Evolutionary conservation across 2,797 vertebrate genomes (phyloP), one percentile per base, ranked within the genome.

Genomic region (Oryzias dopingdopingensis): DNA sequence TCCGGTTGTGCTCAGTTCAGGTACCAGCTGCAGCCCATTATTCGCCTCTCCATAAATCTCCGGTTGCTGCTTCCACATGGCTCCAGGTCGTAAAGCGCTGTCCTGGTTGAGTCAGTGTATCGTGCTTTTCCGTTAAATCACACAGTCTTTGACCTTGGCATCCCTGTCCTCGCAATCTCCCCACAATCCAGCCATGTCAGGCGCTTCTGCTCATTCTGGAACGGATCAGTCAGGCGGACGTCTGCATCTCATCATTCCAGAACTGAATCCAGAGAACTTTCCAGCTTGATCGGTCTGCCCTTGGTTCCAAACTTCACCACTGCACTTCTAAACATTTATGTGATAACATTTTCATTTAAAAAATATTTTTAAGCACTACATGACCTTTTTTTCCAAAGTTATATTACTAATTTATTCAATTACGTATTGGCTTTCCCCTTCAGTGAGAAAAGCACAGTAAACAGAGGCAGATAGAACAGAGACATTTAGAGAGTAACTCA

Each of bases 401-500:
- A 37, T 10, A 13, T 12, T 4, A 13, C 32, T 37, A 2, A 37
- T 37, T 37, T 37, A 37, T 37, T 37, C 32, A 37, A 37, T 37
- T 4, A 37, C 2, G 12, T 12, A 37, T 37, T 7, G 4, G 37
- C 18, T 22, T 22, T 42, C 42, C 18, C 4, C 20, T 41, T 52
- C 40, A 18, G 23, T 52, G 7, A 41, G 37, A 23, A 37, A 16
- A 14, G 18, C 37, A 59, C 15, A n/a, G 23, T 42, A 47, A 55
- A 24, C 44, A 29, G 52, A 58, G 57, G 52, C 20, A 68, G 49
- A 45, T 1, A 53, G 40, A 52, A 26, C 47, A 50, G 40, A 42
- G 44, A 44, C 42, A 57, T 16, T 62, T 52, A 70, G 64, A 57
- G 24, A 46, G 16, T 0, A 45, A 50, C 69, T 69, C 70, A 62